Base-by-base conservation (phyloP, 1,140 invertebrate species). In the Teleogryllus occipitalis region DNA sequence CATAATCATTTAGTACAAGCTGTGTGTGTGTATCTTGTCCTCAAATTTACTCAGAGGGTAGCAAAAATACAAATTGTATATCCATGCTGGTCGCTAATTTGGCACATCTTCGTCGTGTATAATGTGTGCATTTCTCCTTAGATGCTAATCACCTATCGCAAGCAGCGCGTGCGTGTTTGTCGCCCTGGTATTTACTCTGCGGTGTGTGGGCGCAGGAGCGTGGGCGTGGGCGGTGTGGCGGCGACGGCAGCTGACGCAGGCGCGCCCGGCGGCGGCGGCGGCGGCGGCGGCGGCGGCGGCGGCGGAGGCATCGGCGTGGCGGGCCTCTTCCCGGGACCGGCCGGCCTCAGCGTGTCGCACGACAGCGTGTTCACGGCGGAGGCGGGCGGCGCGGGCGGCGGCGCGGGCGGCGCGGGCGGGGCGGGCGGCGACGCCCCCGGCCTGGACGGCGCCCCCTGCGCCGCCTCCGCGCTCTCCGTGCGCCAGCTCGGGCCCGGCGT, bases 341-440 rank as follows among this genome's bases (percentile, higher is more conserved):
- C 85, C 83, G 82, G 85, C 81, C 87, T 94, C 79, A 93, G 92
- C 77, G 91, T 93, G 81, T 94, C 92, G 7, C 92, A 94, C 85
- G 93, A 94, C 87, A 93, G 92, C 79, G 92, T 94, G 82, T 94
- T 94, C 87, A 91, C 90, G 2, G 90, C 89, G 78, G 90, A 91
- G 48, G 27, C 85, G 8, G 49, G 49, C 49, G 72, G 78, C 12
- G 47, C 47, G 47, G 83, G 84, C 83, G 82, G 85, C 81, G 87
- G 93, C 79, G 93, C 92, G 76, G 90, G 93, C 81, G 93, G 92
- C 8, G 92, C 93, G 85, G 93, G 93, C 87, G 93, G 92, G 79
- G 92, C 93, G 82, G 93, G 93, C 87, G 91, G 90, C 3, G 90
- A 89, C 78, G 90, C 91, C n/a, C 49, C 85, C 49, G 85, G 86